phyloP scores from a whole-genome alignment of 2,113 vertebrate genomes.

The Sphaerodactylus townsendi region DNA sequence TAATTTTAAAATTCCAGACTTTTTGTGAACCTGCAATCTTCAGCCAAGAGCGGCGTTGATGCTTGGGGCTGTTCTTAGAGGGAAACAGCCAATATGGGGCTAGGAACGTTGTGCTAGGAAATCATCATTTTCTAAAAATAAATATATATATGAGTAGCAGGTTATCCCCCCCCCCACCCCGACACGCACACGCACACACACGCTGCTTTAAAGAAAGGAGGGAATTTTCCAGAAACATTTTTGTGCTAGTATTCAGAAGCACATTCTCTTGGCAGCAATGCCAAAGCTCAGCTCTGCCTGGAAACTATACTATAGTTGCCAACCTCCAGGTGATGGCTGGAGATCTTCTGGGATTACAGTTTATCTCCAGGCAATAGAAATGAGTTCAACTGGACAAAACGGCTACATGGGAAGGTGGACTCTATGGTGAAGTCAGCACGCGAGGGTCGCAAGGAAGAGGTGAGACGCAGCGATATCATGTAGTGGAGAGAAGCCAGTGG shows the following conservation, averaged over 20 bases:
- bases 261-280: neutral
- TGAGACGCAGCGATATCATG: too few relatives aligned
- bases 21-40: slow-evolving; percentile 36
- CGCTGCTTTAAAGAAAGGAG: fast-evolving
- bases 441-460: too few relatives aligned
- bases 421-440: too few relatives aligned
- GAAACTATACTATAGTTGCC: neutral
- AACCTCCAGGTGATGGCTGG: too few relatives aligned
- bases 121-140: neutral
- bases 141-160: fast-evolving
- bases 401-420: too few relatives aligned
- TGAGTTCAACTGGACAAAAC: too few relatives aligned
- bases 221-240: neutral
- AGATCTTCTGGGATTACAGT: too few relatives aligned
- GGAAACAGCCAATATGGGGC: slow-evolving; percentile 41
- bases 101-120: neutral
- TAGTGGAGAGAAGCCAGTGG: too few relatives aligned
- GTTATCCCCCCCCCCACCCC: neutral
- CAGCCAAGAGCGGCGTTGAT: slow-evolving; percentile 40
- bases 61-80: slow-evolving; percentile 27
- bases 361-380: too few relatives aligned
- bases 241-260: neutral
- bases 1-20: slow-evolving; percentile 54
- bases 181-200: too few relatives aligned
- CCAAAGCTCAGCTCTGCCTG: neutral